These are phyloP conservation scores for Squalus acanthias DNA, from an alignment of 2,797 vertebrate genomes.

Conservation along the genomic window DNA sequence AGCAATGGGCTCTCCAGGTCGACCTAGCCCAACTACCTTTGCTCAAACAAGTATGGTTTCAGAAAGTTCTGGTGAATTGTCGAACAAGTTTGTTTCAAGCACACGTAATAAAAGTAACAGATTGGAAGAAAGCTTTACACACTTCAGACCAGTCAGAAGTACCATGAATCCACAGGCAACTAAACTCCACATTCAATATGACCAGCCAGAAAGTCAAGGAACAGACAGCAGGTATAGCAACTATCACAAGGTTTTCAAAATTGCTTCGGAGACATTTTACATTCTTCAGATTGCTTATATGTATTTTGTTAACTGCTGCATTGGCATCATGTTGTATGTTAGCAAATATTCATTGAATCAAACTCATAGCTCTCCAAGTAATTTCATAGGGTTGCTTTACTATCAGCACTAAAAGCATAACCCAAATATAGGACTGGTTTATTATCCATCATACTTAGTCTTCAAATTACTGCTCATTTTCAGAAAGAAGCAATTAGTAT, in stretches of 20 bases:
- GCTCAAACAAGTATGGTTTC: constrained; percentile 62
- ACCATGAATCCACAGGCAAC: constrained; percentile 47
- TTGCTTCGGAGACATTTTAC: background rate
- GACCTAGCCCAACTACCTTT: constrained; percentile 76
- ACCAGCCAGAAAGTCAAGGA: background rate
- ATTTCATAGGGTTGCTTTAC: background rate
- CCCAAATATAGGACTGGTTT: background rate
- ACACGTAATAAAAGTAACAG: constrained; percentile 46
- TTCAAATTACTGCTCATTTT: background rate
- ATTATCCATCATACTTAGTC: background rate
- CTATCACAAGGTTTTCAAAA: background rate
- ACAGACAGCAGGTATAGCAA: constrained; percentile 6
- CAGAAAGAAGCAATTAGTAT: background rate
- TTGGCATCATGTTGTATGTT: background rate
- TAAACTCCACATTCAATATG: background rate
- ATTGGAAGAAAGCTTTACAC: constrained; percentile 48
- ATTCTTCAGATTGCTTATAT: background rate
- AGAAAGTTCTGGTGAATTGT: constrained; percentile 49
- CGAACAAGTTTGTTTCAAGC: constrained; percentile 49
- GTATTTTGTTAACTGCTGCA: background rate
- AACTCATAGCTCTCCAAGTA: background rate
- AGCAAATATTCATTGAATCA: background rate
- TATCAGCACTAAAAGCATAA: background rate
- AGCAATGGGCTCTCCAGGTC: constrained; percentile 83
- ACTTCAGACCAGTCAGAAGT: constrained; percentile 52